These are phyloP conservation scores for Piprites chloris DNA, from an alignment of 2,113 vertebrate species.

Conservation along the genomic window DNA sequence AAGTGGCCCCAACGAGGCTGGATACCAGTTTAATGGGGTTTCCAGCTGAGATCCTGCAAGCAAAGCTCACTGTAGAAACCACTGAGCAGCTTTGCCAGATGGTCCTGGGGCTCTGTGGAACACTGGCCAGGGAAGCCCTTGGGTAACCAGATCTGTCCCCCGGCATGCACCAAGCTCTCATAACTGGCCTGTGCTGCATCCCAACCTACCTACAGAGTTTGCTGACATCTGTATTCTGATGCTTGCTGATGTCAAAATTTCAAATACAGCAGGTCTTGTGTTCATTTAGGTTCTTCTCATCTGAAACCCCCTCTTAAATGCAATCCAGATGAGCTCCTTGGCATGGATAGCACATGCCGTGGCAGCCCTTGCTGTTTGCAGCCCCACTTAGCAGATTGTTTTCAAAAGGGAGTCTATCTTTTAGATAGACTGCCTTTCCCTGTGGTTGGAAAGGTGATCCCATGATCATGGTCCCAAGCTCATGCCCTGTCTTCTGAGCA, in stretches of 20 bases:
- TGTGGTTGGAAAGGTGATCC: background rate
- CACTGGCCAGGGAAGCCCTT: background rate
- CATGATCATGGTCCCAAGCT: background rate
- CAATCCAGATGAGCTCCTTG: background rate
- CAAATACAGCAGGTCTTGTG: background rate
- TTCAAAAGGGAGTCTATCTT: background rate
- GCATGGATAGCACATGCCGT: rapidly evolving
- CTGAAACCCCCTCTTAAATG: background rate
- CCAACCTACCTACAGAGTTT: rapidly evolving
- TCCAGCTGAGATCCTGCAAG: background rate
- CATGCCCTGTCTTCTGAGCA: background rate
- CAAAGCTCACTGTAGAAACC: background rate
- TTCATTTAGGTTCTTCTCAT: background rate
- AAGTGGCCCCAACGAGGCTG: rapidly evolving
- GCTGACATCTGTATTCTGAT: background rate
- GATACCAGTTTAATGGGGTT: background rate
- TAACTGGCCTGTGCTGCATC: background rate
- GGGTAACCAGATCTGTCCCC: background rate
- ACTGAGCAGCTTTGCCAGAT: background rate
- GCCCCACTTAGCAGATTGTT: background rate
- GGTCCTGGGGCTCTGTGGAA: background rate
- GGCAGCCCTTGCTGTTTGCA: background rate
- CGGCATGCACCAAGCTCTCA: background rate
- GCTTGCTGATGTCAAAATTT: background rate
- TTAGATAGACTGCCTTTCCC: background rate